A percentile compares a stretch with the other conserved stretches of the same genome.
phyloP scores from a whole-genome alignment of 2,113 vertebrate genomes.

The Gymnobelideus leadbeateri region DNA sequence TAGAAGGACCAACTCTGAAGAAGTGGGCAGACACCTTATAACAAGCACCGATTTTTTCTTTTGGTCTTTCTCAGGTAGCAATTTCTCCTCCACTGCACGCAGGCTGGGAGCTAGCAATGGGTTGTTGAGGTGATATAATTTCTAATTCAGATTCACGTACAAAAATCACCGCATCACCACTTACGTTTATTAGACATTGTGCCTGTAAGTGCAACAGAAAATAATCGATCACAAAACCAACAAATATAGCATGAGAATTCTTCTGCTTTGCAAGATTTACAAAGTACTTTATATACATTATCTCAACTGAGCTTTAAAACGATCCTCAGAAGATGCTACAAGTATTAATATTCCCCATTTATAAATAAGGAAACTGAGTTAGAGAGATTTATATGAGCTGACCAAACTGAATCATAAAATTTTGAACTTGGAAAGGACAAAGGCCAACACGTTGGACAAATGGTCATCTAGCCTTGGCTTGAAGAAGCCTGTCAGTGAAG shows the following conservation, averaged over 20 bases:
- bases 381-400: neutral
- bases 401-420: neutral
- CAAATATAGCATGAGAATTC: neutral
- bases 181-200: constrained; percentile 98
- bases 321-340: neutral
- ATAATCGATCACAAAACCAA: neutral
- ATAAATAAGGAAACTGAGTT: neutral
- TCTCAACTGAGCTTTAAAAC: neutral
- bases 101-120: constrained; percentile 80
- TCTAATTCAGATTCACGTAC: constrained; percentile 93
- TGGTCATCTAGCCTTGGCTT: neutral
- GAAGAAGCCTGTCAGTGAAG: neutral
- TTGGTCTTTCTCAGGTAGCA: constrained; percentile 83
- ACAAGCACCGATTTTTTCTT: constrained; percentile 1
- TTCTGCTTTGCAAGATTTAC: neutral
- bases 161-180: constrained; percentile 95
- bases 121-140: constrained; percentile 77
- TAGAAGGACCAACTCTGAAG: constrained; percentile 32
- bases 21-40: constrained; percentile 61
- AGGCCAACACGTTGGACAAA: neutral
- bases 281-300: neutral
- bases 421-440: neutral
- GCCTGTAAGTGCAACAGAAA: constrained; percentile 84
- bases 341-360: neutral
- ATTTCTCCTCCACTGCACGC: constrained; percentile 85